Evolutionary conservation across 2,888 invertebrate species (phyloP).

Genomic region (Lasioglossum lativentre): DNA sequence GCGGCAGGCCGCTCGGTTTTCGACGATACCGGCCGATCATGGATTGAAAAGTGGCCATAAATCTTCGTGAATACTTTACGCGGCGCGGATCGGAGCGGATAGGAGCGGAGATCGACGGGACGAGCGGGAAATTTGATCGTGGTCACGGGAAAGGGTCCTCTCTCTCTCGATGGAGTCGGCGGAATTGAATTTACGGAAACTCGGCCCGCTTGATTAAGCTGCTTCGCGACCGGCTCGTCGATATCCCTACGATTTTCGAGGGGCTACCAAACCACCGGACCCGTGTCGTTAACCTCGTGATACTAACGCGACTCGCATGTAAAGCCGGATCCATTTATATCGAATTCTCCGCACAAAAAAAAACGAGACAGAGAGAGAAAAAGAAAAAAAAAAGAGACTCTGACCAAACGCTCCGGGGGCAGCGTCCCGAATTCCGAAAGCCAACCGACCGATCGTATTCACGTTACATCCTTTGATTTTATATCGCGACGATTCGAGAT

Average conservation of each 20-base stretch:
- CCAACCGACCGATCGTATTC: constrained; percentile 16
- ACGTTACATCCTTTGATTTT: constrained; percentile 32
- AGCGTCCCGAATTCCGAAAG: constrained; percentile 27
- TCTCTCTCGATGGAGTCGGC: constrained; percentile 9
- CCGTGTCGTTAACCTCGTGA: constrained; percentile 15
- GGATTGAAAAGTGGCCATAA: constrained; percentile 62
- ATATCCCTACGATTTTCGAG: constrained; percentile 52
- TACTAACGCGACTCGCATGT: constrained; percentile 25
- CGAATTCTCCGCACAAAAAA: constrained; percentile 25
- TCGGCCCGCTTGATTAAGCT: constrained; percentile 65
- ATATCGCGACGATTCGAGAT: constrained; percentile 13
- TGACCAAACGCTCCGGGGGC: constrained; percentile 20
- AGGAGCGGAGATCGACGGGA: background rate
- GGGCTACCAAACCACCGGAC: constrained; percentile 4
- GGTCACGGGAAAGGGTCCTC: constrained; percentile 23
- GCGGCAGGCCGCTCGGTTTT: constrained; percentile 47
- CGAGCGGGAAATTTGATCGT: constrained; percentile 53
- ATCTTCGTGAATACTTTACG: constrained; percentile 64
- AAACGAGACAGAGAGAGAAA: background rate
- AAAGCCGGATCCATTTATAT: constrained; percentile 27
- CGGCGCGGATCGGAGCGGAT: constrained; percentile 5
- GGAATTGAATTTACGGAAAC: constrained; percentile 66
- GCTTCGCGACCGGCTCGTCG: constrained; percentile 47
- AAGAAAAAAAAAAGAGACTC: background rate
- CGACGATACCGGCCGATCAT: constrained; percentile 55